Evolutionary conservation across 2,113 vertebrate species (phyloP).

Genomic region (Verasper variegatus): DNA sequence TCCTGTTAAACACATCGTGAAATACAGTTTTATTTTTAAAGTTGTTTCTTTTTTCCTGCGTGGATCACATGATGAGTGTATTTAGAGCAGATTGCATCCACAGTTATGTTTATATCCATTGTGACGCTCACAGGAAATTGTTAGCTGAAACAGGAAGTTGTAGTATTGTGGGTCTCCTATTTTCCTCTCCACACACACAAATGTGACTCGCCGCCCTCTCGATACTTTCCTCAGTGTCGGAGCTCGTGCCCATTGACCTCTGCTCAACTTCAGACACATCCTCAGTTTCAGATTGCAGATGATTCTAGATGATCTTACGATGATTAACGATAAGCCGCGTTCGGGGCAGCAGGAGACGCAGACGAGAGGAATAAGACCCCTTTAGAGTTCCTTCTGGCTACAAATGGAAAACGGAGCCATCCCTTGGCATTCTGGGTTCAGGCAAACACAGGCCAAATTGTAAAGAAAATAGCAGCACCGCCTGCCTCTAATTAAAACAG

Average conservation of each 20-base stretch:
- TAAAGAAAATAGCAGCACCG: constrained; percentile 79
- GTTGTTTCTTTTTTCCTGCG: not conserved
- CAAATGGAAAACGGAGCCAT: constrained; percentile 63
- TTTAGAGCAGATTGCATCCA: constrained; percentile 20
- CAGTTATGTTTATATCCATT: constrained; percentile 51
- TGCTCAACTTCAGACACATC: constrained; percentile 17
- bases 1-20: constrained; percentile 6
- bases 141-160: constrained; percentile 68
- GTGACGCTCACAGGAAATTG: constrained; percentile 58
- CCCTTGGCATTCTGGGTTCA: constrained; percentile 66
- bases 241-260: constrained; percentile 4
- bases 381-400: constrained; percentile 44
- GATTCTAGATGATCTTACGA: constrained; percentile 35
- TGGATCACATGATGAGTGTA: constrained; percentile 1
- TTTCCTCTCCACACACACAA: constrained; percentile 31
- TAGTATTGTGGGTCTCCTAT: constrained; percentile 63
- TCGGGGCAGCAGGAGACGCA: constrained; percentile 20
- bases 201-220: not conserved
- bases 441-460: constrained; percentile 75
- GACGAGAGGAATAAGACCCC: constrained; percentile 21
- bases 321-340: constrained; percentile 49
- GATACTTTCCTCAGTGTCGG: not conserved
- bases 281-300: constrained; percentile 41
- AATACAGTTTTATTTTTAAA: constrained; percentile 1
- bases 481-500: constrained; percentile 83